A percentile compares a stretch with the other conserved stretches of the same genome.
Evolutionary conservation across 2,888 invertebrate species (phyloP).

Genomic region (Pyrochroa serraticornis): DNA sequence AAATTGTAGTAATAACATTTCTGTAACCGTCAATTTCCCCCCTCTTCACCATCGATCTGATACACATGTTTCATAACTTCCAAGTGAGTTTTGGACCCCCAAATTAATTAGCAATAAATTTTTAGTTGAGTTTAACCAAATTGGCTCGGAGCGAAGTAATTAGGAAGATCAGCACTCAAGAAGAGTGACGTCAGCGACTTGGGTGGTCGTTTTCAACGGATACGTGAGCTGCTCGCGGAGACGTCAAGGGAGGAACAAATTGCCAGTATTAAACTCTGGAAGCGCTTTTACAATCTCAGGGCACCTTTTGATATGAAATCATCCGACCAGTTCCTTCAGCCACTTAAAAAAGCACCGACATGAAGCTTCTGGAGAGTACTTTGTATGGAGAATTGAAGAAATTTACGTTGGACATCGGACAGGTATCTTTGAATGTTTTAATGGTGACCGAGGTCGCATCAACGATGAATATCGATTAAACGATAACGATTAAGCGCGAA

Average conservation of each 20-base stretch:
- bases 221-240: constrained; percentile 22
- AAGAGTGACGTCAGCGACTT: constrained; percentile 48
- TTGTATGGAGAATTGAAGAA: no score
- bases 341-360: no score
- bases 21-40: not conserved
- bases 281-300: constrained; percentile 31
- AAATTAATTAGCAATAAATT: constrained; percentile 48
- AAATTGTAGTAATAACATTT: no score
- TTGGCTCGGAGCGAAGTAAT: constrained; percentile 45
- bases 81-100: constrained; percentile 24
- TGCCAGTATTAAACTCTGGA: constrained; percentile 41
- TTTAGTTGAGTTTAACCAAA: constrained; percentile 44
- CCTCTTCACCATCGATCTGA: constrained; percentile 1
- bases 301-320: constrained; percentile 30
- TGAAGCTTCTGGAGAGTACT: no score
- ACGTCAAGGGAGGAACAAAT: constrained; percentile 41
- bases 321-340: constrained; percentile 1
- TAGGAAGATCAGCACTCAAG: constrained; percentile 46
- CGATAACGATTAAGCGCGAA: no score
- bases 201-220: constrained; percentile 45
- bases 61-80: constrained; percentile 25
- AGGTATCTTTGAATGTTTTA: no score
- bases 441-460: no score
- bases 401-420: no score
- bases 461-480: no score